phyloP scores from a whole-genome alignment of 2,113 vertebrate genomes.

The Oreochromis spilurus region DNA sequence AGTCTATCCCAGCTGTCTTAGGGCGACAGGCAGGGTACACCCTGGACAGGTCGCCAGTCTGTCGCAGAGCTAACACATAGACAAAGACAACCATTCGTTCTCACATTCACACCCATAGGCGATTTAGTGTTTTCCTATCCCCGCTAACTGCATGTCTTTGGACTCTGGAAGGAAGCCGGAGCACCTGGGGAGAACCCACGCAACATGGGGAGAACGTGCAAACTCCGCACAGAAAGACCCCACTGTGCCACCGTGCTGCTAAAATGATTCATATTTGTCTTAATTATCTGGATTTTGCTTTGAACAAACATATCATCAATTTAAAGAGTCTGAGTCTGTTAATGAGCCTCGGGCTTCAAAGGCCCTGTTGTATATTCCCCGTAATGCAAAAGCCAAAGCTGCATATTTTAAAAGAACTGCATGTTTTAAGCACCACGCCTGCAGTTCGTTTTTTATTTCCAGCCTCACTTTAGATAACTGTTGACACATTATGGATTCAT shows the following conservation, averaged over 20 bases:
- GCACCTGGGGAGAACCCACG: background rate
- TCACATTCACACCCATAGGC: background rate
- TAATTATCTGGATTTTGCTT: background rate
- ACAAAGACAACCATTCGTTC: background rate
- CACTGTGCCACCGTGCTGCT: background rate
- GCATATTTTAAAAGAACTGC: background rate
- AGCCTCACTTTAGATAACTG: background rate
- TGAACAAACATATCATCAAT: background rate
- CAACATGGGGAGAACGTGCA: background rate
- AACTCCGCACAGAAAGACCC: background rate
- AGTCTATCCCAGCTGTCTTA: background rate
- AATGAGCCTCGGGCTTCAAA: background rate
- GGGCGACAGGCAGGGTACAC: background rate
- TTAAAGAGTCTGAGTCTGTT: background rate
- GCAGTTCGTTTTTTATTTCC: background rate
- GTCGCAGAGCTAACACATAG: background rate
- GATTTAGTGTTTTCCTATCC: background rate
- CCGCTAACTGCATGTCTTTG: background rate
- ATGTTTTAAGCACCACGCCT: background rate
- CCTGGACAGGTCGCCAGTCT: background rate
- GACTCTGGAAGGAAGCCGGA: background rate
- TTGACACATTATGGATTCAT: background rate
- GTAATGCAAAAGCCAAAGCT: background rate
- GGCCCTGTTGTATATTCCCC: background rate
- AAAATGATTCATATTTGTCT: background rate